Percentiles rank a stretch among this genome's conserved stretches.
phyloP scores from a whole-genome alignment of 2,113 vertebrate species.

The Meriones unguiculatus region DNA sequence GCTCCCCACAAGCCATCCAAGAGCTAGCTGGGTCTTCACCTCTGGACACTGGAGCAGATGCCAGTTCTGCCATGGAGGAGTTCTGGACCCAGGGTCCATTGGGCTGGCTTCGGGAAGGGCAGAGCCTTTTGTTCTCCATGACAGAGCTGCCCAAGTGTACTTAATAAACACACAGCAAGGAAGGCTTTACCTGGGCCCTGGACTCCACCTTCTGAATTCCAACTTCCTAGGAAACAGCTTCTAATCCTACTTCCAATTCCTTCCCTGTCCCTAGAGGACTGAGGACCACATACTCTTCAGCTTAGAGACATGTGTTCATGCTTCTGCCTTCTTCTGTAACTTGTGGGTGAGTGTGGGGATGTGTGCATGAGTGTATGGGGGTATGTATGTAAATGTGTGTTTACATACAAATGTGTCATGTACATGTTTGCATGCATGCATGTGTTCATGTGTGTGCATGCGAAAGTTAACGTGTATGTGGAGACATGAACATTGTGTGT shows the following conservation, averaged over 20 bases:
- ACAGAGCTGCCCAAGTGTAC: not conserved
- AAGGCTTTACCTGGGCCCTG: constrained; percentile 18
- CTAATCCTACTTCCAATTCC: not conserved
- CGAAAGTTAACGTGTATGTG: not conserved
- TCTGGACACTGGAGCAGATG: not conserved
- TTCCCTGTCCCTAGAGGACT: not conserved
- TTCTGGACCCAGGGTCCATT: not conserved
- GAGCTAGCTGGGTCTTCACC: not conserved
- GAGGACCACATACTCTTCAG: not conserved
- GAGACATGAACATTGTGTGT: not conserved
- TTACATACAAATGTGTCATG: not conserved
- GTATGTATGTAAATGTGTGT: not conserved
- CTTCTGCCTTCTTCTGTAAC: not conserved
- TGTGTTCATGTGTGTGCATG: not conserved
- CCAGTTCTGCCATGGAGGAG: not conserved
- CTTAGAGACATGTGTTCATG: not conserved
- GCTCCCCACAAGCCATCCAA: not conserved
- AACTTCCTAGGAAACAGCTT: constrained; percentile 51
- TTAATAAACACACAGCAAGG: not conserved
- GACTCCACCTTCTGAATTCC: not conserved
- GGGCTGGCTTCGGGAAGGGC: not conserved
- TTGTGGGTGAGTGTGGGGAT: not conserved
- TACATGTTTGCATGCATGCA: not conserved
- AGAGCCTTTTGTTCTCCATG: not conserved
- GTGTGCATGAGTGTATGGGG: not conserved